These are phyloP conservation scores for Epistrophella euchroma DNA, from an alignment of 2,888 invertebrate species.

Conservation along the genomic window DNA sequence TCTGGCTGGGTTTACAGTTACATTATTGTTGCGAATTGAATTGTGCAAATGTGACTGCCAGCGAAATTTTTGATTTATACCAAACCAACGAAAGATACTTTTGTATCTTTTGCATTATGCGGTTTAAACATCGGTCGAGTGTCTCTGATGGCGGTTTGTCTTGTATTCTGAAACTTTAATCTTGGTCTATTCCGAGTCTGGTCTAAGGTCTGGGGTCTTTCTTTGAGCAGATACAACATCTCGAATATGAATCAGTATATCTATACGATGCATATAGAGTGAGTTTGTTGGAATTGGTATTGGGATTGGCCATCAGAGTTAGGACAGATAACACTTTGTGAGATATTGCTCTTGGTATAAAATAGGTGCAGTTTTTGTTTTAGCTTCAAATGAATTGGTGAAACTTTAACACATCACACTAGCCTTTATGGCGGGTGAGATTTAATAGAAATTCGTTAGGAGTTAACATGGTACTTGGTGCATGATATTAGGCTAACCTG, in stretches of 20 bases:
- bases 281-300: conserved; percentile 32
- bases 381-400: conserved; percentile 10
- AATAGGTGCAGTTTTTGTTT: conserved; percentile 55
- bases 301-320: conserved; percentile 46
- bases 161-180: conserved; percentile 30
- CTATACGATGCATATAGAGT: conserved; percentile 7
- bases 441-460: conserved; percentile 5
- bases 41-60: conserved; percentile 62
- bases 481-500: neutral
- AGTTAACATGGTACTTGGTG: conserved; percentile 6
- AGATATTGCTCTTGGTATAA: conserved; percentile 17
- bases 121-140: neutral
- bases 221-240: conserved; percentile 18
- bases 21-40: conserved; percentile 61
- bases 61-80: conserved; percentile 69
- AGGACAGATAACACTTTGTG: conserved; percentile 36
- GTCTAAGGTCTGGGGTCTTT: neutral
- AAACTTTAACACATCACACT: conserved; percentile 6
- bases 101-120: conserved; percentile 24
- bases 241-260: conserved; percentile 15
- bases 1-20: conserved; percentile 32
- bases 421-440: neutral
- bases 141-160: neutral
- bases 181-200: conserved; percentile 2
- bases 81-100: conserved; percentile 25